These are phyloP conservation scores for Hiodon alosoides DNA, from an alignment of 2,113 vertebrate genomes.

Conservation along the genomic window DNA sequence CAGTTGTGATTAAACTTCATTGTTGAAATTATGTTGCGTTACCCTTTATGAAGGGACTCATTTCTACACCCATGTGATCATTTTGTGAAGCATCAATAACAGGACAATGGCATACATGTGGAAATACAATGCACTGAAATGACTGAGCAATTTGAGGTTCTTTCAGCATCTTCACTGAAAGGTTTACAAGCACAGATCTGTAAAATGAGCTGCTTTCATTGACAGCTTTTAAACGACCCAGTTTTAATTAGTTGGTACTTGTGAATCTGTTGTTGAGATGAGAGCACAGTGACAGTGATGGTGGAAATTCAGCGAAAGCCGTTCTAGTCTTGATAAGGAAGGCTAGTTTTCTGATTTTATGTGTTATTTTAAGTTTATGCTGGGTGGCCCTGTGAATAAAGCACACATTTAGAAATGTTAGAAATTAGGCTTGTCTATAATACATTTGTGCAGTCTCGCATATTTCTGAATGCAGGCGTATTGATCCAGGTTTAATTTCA, in stretches of 20 bases:
- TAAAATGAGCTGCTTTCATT: constrained; percentile 38
- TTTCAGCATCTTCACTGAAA: constrained; percentile 31
- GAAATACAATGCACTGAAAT: constrained; percentile 27
- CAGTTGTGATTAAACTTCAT: constrained; percentile 45
- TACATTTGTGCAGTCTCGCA: too few relatives aligned
- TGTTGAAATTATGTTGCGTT: constrained; percentile 48
- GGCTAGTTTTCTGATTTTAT: not conserved
- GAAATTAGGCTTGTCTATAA: too few relatives aligned
- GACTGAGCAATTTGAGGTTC: constrained; percentile 40
- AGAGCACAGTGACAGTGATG: constrained; percentile 24
- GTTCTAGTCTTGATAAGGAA: not conserved
- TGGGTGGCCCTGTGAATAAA: too few relatives aligned
- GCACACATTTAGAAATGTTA: too few relatives aligned
- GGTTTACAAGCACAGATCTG: constrained; percentile 33
- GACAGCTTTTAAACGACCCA: constrained; percentile 29
- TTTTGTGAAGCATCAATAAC: not conserved
- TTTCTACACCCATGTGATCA: not conserved
- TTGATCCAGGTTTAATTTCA: too few relatives aligned
- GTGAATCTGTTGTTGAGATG: constrained; percentile 29
- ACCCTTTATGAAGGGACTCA: constrained; percentile 33
- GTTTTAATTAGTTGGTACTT: constrained; percentile 39
- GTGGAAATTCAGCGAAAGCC: constrained; percentile 15
- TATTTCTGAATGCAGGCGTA: too few relatives aligned
- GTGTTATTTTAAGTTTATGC: too few relatives aligned
- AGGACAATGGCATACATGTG: constrained; percentile 17